phyloP scores from a whole-genome alignment of 2,888 invertebrate genomes.

The Flexamia atlantica region DNA sequence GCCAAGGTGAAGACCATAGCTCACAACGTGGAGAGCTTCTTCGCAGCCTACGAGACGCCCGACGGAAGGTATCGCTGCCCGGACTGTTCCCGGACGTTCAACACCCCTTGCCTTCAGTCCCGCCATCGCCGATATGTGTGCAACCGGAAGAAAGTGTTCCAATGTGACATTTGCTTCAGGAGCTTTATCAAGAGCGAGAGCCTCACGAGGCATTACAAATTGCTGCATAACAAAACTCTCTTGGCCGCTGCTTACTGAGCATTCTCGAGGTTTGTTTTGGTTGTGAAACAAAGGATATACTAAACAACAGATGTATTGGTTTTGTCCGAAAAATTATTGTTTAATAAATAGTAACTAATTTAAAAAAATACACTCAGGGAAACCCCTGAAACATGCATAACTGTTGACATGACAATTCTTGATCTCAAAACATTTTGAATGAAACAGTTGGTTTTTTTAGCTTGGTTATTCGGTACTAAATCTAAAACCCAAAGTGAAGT shows the following conservation, averaged over 20 bases:
- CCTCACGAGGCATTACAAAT: constrained; percentile 39
- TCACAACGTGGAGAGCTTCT: constrained; percentile 50
- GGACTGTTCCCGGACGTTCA: constrained; percentile 76
- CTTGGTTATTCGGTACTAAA: too few relatives aligned
- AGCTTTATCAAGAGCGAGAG: constrained; percentile 73
- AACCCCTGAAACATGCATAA: too few relatives aligned
- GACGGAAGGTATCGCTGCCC: constrained; percentile 68
- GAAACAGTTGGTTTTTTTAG: too few relatives aligned
- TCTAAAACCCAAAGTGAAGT: too few relatives aligned
- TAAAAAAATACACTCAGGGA: too few relatives aligned
- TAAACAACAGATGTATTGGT: too few relatives aligned
- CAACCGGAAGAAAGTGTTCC: constrained; percentile 79
- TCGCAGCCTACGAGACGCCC: constrained; percentile 46
- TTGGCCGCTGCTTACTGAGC: constrained; percentile 9
- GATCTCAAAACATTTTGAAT: too few relatives aligned
- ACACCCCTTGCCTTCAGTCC: constrained; percentile 77
- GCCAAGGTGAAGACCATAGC: constrained; percentile 28
- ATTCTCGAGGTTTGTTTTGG: neutral
- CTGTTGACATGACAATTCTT: too few relatives aligned
- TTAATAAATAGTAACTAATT: too few relatives aligned
- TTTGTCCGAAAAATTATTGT: too few relatives aligned
- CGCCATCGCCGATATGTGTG: constrained; percentile 79
- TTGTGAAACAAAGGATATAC: too few relatives aligned
- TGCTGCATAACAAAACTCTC: constrained; percentile 37
- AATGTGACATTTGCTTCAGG: constrained; percentile 80